Base-by-base conservation (phyloP, 2,888 invertebrate species). In the Scaeva pyrastri region DNA sequence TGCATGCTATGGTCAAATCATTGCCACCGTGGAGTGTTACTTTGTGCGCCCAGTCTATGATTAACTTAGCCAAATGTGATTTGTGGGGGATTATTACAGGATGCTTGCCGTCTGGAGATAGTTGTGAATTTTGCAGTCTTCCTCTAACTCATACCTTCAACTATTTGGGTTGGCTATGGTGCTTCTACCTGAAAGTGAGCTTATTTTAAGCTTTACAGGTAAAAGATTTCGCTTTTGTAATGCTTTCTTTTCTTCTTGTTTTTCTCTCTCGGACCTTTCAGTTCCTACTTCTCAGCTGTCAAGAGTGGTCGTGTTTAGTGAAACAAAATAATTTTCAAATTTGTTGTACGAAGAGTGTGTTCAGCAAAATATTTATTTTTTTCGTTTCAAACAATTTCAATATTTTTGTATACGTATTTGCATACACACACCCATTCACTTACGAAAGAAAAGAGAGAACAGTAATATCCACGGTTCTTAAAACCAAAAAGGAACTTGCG, bases 71-170 rank as follows among this genome's bases (percentile, higher is more conserved):
- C 23, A 72, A 58, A 72, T 58, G 56, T 31, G 16, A 23, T 10
- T 31, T 72, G 5, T 56, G 45, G 26, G 58, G 58, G 10, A 72
- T 43, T 26, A 72, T 58, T n/a, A 4, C 43, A 1, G 43, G 58
- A 45, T 58, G 58, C 10, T 45, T 72, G 76, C 76, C 71, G n/a
- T 77, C 55, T 19, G 39, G 55, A 21, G 71, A 19, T 10, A 88
- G 48, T 5, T 74, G 23, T 19, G 88, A 79, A 52, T 88, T 48
- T 21, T 68, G 43, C 7, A 90, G 66, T 12, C 90, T 73, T 56
- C 89, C 89, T 41, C 90, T 89, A 71, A 89, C 89, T 68, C 89
- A 80, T 81, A 52, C 79, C 62, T n/a, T 73, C 16, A 89, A 14
- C 88, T 87, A 36, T 60, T 64, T 26, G 88, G 56, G 1, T 56